phyloP scores from a whole-genome alignment of 2,888 invertebrate species.

The Blomia tropicalis region DNA sequence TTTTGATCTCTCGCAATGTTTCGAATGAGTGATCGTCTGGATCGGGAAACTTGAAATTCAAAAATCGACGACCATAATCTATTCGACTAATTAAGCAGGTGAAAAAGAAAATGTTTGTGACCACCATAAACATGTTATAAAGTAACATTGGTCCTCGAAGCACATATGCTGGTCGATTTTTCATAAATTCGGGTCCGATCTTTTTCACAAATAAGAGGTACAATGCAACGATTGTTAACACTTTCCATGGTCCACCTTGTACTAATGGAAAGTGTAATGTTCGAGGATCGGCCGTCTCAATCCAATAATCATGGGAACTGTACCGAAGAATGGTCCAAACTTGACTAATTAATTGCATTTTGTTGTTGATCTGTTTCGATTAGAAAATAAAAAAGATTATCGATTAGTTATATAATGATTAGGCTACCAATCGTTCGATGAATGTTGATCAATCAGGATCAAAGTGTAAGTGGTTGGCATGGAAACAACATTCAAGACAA shows the following conservation, averaged over 20 bases:
- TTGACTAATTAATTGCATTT: background rate
- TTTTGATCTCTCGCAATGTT: background rate
- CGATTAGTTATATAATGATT: too few species aligned
- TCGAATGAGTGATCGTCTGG: background rate
- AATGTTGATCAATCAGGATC: too few species aligned
- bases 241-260: background rate
- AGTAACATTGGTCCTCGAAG: constrained; percentile 18
- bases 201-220: constrained; percentile 21
- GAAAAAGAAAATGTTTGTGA: constrained; percentile 19
- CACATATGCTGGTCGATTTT: constrained; percentile 16
- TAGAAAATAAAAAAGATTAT: too few species aligned
- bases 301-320: constrained; percentile 20
- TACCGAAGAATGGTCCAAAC: background rate
- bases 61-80: constrained; percentile 21
- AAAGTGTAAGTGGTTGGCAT: too few species aligned
- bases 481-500: too few species aligned
- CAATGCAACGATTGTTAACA: background rate
- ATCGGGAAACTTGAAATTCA: constrained; percentile 23
- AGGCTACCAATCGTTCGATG: too few species aligned
- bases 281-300: constrained; percentile 21
- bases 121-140: constrained; percentile 21
- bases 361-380: too few species aligned
- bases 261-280: constrained; percentile 19
- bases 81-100: background rate
- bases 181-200: constrained; percentile 20